phyloP scores from a whole-genome alignment of 37 sponge, comb jelly and placozoan genomes.

The Mnemiopsis leidyi region DNA sequence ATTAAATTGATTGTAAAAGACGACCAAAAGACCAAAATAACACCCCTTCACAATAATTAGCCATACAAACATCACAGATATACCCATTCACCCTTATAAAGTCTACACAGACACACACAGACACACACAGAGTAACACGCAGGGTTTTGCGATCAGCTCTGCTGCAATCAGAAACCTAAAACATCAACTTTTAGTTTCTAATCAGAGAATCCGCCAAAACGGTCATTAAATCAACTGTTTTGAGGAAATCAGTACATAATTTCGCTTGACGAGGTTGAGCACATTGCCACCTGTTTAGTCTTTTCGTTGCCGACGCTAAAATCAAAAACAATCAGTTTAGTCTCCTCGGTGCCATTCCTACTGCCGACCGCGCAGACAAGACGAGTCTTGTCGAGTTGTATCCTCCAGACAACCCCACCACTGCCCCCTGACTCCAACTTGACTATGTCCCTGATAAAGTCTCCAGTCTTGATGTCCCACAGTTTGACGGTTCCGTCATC shows the following conservation, averaged over 20 bases:
- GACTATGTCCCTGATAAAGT: slow-evolving; percentile 91
- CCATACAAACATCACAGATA: background rate
- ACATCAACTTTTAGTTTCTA: too few relatives aligned
- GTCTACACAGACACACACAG: background rate
- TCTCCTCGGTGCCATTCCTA: slow-evolving; percentile 98
- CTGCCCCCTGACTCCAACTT: slow-evolving; percentile 84
- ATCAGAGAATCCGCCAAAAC: too few relatives aligned
- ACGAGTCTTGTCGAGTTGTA: slow-evolving; percentile 84
- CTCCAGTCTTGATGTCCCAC: slow-evolving; percentile 97
- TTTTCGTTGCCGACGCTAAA: slow-evolving; percentile 75
- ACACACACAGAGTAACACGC: too few relatives aligned
- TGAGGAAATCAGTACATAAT: background rate
- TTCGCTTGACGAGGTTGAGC: background rate
- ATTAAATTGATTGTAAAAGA: background rate
- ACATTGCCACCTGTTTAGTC: background rate
- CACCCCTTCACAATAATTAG: background rate
- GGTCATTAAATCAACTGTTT: background rate
- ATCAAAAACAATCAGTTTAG: slow-evolving; percentile 97
- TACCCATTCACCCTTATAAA: background rate
- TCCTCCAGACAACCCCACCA: slow-evolving; percentile 99
- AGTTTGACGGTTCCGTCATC: slow-evolving; percentile 99
- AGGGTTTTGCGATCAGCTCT: too few relatives aligned
- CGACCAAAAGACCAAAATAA: background rate
- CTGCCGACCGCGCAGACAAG: slow-evolving; percentile 99
- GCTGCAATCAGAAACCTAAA: too few relatives aligned